Percentiles rank a stretch among this genome's conserved stretches.
These are phyloP conservation scores for Taurulus bubalis DNA, from an alignment of 2,113 vertebrate genomes.

Conservation along the genomic window DNA sequence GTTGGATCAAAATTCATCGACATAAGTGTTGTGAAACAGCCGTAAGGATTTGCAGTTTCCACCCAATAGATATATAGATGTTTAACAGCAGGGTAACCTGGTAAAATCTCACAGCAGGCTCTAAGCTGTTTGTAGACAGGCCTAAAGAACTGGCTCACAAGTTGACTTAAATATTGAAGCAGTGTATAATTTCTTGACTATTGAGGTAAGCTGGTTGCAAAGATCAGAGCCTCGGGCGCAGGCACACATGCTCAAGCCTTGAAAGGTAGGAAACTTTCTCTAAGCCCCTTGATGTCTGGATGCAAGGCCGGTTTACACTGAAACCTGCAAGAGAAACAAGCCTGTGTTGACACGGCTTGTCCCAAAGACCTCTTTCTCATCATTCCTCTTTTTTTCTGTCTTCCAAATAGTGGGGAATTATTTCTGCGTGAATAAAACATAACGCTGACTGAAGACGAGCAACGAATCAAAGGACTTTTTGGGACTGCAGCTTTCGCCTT, in stretches of 20 bases:
- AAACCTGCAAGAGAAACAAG: conserved; percentile 53
- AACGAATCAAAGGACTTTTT: conserved; percentile 54
- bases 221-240: conserved; percentile 53
- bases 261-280: conserved; percentile 63
- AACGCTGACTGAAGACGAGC: conserved; percentile 30
- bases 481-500: conserved; percentile 40
- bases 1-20: background rate
- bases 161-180: conserved; percentile 44
- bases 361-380: conserved; percentile 31
- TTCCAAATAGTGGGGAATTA: conserved; percentile 45
- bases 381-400: conserved; percentile 3
- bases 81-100: background rate
- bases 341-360: conserved; percentile 45
- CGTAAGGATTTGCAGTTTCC: background rate
- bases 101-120: background rate
- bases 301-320: conserved; percentile 33
- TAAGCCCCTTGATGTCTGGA: conserved; percentile 68
- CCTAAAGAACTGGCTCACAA: conserved; percentile 21
- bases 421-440: conserved; percentile 45
- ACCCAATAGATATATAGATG: background rate
- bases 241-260: conserved; percentile 33
- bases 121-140: background rate
- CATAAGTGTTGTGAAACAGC: background rate
- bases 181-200: conserved; percentile 30
- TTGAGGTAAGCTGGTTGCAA: conserved; percentile 45